These are phyloP conservation scores for Amblyteles armatorius DNA, from an alignment of 2,888 invertebrate genomes.

Conservation along the genomic window DNA sequence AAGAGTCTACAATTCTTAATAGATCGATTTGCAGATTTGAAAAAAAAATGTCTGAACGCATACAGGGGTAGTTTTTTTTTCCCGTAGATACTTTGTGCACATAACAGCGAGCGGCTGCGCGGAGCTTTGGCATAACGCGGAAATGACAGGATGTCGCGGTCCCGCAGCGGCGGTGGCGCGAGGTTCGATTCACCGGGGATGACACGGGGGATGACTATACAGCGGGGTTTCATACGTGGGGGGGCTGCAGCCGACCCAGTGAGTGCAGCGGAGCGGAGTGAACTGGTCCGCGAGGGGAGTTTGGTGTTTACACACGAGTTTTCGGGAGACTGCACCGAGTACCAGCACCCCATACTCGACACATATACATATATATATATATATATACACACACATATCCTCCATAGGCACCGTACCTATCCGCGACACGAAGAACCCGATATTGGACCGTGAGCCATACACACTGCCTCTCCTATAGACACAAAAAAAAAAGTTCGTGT, in stretches of 20 bases:
- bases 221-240: slow-evolving; percentile 10
- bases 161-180: slow-evolving; percentile 59
- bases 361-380: slow-evolving; percentile 17
- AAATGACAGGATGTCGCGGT: slow-evolving; percentile 73
- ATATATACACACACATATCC: slow-evolving; percentile 14
- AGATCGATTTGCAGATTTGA: slow-evolving; percentile 6
- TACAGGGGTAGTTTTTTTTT: slow-evolving; percentile 29
- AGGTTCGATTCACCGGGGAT: slow-evolving; percentile 63
- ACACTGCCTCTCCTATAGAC: slow-evolving; percentile 44
- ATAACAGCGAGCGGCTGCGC: background rate
- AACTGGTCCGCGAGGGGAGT: slow-evolving; percentile 66
- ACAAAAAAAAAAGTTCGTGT: slow-evolving; percentile 22
- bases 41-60: slow-evolving; percentile 12
- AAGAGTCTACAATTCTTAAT: background rate
- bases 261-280: slow-evolving; percentile 71
- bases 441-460: slow-evolving; percentile 73
- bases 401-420: slow-evolving; percentile 14
- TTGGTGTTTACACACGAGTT: slow-evolving; percentile 80
- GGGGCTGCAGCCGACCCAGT: slow-evolving; percentile 69
- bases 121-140: slow-evolving; percentile 56
- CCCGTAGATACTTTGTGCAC: background rate
- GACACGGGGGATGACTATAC: slow-evolving; percentile 51
- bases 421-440: slow-evolving; percentile 67
- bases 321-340: slow-evolving; percentile 79
- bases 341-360: slow-evolving; percentile 46